These are phyloP conservation scores for Cladopsammia gracilis DNA, from an alignment of 64 coral and sea anemone species.

Conservation along the genomic window DNA sequence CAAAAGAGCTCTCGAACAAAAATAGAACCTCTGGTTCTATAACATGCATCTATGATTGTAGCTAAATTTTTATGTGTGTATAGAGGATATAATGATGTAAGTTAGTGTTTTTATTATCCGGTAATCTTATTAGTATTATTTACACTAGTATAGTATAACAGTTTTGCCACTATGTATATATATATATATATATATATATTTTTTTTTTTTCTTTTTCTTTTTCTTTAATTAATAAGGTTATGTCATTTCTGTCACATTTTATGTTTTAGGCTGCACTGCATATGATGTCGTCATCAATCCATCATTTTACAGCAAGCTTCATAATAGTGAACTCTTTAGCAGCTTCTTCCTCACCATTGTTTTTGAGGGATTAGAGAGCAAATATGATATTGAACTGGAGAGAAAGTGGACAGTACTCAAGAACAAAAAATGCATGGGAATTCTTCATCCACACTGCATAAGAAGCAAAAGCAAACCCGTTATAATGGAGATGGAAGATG, in stretches of 20 bases:
- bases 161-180: no score
- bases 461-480: constrained; percentile 91
- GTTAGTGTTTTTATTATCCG: no score
- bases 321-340: constrained; percentile 85
- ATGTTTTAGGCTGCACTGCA: constrained; percentile 86
- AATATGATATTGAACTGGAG: constrained; percentile 80
- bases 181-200: no score
- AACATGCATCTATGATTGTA: no score
- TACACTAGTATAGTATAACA: no score
- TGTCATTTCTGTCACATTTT: neutral
- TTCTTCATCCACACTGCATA: constrained; percentile 76
- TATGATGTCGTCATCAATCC: constrained; percentile 94
- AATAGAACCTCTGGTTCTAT: no score
- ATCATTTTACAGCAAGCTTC: constrained; percentile 72
- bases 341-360: constrained; percentile 93
- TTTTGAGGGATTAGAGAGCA: constrained; percentile 95
- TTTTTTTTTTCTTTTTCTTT: no score
- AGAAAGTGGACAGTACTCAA: constrained; percentile 93
- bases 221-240: no score
- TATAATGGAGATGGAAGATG: constrained; percentile 88
- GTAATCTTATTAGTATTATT: no score
- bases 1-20: no score
- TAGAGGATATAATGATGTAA: no score
- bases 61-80: no score
- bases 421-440: constrained; percentile 93